Base-by-base conservation (phyloP, 2,888 invertebrate genomes). In the Macropis europaea region DNA sequence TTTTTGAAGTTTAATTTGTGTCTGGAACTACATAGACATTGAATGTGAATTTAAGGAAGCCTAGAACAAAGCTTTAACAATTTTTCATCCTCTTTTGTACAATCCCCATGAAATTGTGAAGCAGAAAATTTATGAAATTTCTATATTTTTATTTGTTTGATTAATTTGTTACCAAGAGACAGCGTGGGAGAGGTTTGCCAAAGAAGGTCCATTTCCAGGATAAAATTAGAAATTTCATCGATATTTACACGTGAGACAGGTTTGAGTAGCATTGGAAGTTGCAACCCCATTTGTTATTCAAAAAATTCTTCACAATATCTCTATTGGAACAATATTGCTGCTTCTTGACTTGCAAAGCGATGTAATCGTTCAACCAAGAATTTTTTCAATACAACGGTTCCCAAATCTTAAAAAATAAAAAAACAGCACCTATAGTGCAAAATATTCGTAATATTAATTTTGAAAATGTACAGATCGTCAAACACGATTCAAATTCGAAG, bases 141-240 rank as follows among this genome's bases (percentile, higher is more conserved):
- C n/a, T n/a, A n/a, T n/a, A n/a, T n/a, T n/a, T n/a, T n/a, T n/a
- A n/a, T n/a, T n/a, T n/a, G n/a, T n/a, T 6, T 15, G 1, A n/a
- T 15, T 6, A 7, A 15, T 52, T 50, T 28, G 38, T 61, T 45
- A 38, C 77, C 66, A 67, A 60, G 74, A 66, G 60, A 50, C 62
- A 42, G 36, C 13, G 28, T 38, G 42, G 24, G 34, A 56, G 22
- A 54, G 64, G 54, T 38, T 34, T 61, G 73, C 24, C 50, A 52
- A 77, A 72, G 53, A 56, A 73, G 40, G 22, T 63, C 57, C 69
- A 57, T 57, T 69, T 24, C 52, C 69, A 62, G 52, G 40, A 47
- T 62, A 57, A 52, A 62, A 61, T 45, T 68, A 40, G 9, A 45
- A 19, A 47, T 34, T 38, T 26, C 15, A 38, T 40, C 26, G 40